Evolutionary conservation across 2,888 invertebrate species (phyloP).

Genomic region (Lasioglossum oenotherae): DNA sequence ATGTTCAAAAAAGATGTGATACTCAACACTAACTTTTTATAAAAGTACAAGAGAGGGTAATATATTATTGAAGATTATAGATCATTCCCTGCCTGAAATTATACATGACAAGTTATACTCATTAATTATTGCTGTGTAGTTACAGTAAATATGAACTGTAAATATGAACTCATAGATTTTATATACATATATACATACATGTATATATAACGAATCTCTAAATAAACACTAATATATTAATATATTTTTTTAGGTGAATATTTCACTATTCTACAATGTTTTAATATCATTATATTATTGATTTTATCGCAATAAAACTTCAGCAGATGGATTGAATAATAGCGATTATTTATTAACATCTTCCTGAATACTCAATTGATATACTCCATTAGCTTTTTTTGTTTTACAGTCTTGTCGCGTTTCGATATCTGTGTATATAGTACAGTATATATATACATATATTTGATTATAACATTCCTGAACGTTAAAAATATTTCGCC

Average conservation of each 20-base stretch:
- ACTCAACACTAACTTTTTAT: conserved; percentile 12
- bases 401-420: neutral
- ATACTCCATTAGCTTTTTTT: neutral
- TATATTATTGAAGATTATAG: neutral
- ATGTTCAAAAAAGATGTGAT: conserved; percentile 30
- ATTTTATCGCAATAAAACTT: conserved; percentile 43
- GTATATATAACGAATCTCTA: conserved; percentile 42
- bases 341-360: conserved; percentile 34
- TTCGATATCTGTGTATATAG: neutral
- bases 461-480: neutral
- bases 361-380: conserved; percentile 15
- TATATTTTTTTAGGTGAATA: conserved; percentile 49
- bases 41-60: neutral
- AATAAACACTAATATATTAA: conserved; percentile 42
- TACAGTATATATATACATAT: neutral
- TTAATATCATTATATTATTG: conserved; percentile 33
- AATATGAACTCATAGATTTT: conserved; percentile 43
- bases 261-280: conserved; percentile 44
- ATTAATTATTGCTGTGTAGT: conserved; percentile 3
- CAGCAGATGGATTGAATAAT: conserved; percentile 19
- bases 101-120: neutral
- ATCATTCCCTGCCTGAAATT: neutral
- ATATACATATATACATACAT: conserved; percentile 25
- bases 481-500: neutral
- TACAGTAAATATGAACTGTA: conserved; percentile 44